Evolutionary conservation across 1,140 invertebrate genomes (phyloP).

Genomic region (Camponotus floridanus): DNA sequence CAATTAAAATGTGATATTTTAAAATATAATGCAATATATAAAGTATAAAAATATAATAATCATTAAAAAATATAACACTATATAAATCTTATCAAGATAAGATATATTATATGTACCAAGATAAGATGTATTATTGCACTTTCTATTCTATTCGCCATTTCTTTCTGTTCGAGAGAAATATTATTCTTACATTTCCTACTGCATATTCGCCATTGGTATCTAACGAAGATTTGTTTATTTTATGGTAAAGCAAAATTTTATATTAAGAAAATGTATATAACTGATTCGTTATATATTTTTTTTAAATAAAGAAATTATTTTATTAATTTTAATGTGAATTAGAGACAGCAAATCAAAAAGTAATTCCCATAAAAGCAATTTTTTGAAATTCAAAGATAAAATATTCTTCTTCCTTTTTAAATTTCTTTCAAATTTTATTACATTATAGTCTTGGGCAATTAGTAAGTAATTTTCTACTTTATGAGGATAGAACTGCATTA

Average conservation of each 20-base stretch:
- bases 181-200: constrained; percentile 50
- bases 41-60: no score
- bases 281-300: constrained; percentile 4
- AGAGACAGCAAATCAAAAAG: background rate
- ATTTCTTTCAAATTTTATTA: background rate
- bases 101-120: constrained; percentile 1
- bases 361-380: background rate
- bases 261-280: background rate
- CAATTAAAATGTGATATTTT: background rate
- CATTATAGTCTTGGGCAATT: constrained; percentile 46
- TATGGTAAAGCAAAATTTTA: constrained; percentile 6
- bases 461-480: constrained; percentile 51
- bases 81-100: no score
- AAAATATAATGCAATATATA: constrained; percentile 11
- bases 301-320: background rate
- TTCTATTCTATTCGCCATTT: background rate
- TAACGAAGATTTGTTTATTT: constrained; percentile 17
- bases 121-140: constrained; percentile 33
- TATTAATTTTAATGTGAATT: constrained; percentile 9
- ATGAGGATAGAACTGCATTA: constrained; percentile 43
- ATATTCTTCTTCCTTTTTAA: background rate
- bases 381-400: background rate
- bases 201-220: background rate
- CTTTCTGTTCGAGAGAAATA: constrained; percentile 25
- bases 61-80: no score